Evolutionary conservation across 2,797 vertebrate species (phyloP).

Genomic region (Leuciscus waleckii): DNA sequence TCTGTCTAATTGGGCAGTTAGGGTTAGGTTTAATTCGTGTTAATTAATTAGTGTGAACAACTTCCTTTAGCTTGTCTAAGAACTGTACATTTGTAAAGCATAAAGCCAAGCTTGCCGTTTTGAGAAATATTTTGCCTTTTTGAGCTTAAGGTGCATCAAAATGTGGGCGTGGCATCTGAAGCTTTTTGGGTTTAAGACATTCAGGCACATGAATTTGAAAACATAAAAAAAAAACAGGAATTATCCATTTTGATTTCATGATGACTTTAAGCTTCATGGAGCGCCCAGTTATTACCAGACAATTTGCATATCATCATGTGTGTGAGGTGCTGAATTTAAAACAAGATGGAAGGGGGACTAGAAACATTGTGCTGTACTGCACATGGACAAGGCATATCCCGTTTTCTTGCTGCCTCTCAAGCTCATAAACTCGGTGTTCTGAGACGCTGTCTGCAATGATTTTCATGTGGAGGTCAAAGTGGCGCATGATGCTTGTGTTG

Average conservation of each 20-base stretch:
- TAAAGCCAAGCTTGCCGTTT: not conserved
- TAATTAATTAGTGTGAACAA: not conserved
- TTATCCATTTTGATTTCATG: not conserved
- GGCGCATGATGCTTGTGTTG: constrained; percentile 10
- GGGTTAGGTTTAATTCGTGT: not conserved
- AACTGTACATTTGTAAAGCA: not conserved
- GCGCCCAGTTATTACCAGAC: not conserved
- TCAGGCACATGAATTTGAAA: not conserved
- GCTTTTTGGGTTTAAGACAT: not conserved
- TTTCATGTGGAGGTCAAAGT: constrained; percentile 28
- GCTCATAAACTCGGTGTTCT: not conserved
- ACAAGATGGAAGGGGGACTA: not conserved
- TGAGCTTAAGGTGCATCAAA: not conserved
- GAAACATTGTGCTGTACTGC: not conserved
- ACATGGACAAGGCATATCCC: not conserved
- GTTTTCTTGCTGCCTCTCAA: not conserved
- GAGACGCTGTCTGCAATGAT: constrained; percentile 27
- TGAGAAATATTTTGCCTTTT: not conserved
- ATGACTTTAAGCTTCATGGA: not conserved
- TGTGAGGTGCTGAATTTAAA: not conserved
- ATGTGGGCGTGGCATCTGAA: constrained; percentile 1
- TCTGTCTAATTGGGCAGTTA: not conserved
- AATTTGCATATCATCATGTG: not conserved
- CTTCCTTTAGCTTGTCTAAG: not conserved
- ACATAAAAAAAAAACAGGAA: not conserved